These are phyloP conservation scores for Phalacrocorax carbo DNA, from an alignment of 2,113 vertebrate species.

Conservation along the genomic window DNA sequence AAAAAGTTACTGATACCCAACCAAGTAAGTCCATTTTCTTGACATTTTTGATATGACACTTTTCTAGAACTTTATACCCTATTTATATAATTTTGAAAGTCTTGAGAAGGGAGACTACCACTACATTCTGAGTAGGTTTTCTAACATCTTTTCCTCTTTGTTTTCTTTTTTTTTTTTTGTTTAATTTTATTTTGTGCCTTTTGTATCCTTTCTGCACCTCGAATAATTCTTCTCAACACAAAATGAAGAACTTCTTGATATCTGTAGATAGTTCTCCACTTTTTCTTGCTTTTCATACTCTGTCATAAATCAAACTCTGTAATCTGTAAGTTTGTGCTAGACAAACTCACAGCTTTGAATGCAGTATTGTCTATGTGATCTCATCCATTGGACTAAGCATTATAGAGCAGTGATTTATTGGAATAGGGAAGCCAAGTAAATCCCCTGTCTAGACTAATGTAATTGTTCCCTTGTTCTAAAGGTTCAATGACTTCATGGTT, in stretches of 20 bases:
- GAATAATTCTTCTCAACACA: not conserved
- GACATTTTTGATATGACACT: not conserved
- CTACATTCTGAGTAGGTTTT: not conserved
- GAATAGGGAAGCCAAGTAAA: conserved; percentile 17
- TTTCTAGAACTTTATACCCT: not conserved
- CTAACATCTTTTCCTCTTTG: not conserved
- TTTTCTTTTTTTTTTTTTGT: not conserved
- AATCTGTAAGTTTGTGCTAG: conserved; percentile 1
- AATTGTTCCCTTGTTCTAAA: conserved; percentile 19
- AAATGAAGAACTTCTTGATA: not conserved
- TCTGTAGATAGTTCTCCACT: not conserved
- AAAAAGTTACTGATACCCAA: not conserved
- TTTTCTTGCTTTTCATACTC: not conserved
- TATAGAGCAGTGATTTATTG: conserved; percentile 29
- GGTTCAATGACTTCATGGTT: not conserved
- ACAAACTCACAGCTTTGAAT: not conserved
- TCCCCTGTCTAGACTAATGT: conserved; percentile 36
- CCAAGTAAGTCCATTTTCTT: not conserved
- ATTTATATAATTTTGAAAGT: not conserved
- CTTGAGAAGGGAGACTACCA: not conserved
- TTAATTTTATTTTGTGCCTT: not conserved
- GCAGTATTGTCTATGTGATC: not conserved
- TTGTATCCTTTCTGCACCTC: not conserved
- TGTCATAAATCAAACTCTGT: conserved; percentile 27
- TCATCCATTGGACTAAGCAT: not conserved